phyloP scores from a whole-genome alignment of 2,797 vertebrate species.

The Cichlasoma orientale region DNA sequence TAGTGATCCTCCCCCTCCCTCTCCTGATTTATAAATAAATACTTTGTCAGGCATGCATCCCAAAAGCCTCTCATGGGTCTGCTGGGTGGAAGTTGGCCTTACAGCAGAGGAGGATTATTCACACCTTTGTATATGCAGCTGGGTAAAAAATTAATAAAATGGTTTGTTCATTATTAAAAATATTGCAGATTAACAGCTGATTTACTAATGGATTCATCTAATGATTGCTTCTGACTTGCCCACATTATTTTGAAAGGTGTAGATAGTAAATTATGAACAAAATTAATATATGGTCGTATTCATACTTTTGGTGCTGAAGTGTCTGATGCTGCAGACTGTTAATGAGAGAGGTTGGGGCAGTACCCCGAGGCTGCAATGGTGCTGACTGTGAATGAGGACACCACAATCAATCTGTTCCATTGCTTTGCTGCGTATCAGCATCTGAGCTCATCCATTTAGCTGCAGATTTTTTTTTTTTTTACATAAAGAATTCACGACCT shows the following conservation, averaged over 20 bases:
- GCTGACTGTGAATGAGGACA: slow-evolving; percentile 50
- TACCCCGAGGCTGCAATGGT: slow-evolving; percentile 37
- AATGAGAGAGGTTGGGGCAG: slow-evolving; percentile 16
- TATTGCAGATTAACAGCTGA: background rate
- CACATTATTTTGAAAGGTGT: background rate
- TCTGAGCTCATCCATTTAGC: slow-evolving; percentile 1
- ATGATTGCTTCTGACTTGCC: background rate
- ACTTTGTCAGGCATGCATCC: slow-evolving; percentile 50
- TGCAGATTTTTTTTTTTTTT: background rate
- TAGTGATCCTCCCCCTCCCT: slow-evolving; percentile 60
- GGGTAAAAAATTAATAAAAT: slow-evolving; percentile 2
- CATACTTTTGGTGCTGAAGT: background rate
- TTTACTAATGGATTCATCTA: background rate
- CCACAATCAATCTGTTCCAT: slow-evolving; percentile 51
- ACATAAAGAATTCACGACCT: background rate
- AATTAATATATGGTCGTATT: background rate
- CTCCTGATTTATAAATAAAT: slow-evolving; percentile 77
- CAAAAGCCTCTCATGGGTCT: slow-evolving; percentile 55
- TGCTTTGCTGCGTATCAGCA: slow-evolving; percentile 28
- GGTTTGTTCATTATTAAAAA: background rate
- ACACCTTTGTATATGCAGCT: slow-evolving; percentile 30
- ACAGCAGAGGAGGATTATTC: slow-evolving; percentile 22
- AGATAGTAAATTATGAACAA: background rate
- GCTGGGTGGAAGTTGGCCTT: slow-evolving; percentile 29
- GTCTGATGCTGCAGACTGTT: slow-evolving; percentile 24